Evolutionary conservation across 2,888 invertebrate species (phyloP).

Genomic region (Fabriciana adippe): DNA sequence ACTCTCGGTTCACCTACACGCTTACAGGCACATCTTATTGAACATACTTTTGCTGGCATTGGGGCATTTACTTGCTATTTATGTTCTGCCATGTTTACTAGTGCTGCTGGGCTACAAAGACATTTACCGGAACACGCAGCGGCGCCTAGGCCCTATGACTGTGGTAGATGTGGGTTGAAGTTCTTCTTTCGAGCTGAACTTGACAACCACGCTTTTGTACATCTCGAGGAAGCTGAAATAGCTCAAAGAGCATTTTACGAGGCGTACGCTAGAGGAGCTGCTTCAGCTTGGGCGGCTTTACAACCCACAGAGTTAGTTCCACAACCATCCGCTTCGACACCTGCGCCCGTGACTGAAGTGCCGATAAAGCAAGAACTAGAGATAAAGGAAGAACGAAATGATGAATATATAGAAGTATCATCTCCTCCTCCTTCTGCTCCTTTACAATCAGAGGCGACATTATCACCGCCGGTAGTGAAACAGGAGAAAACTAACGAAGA

Average conservation of each 20-base stretch:
- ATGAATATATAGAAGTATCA: conserved; percentile 77
- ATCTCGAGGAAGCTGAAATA: conserved; percentile 79
- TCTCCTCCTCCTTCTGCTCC: conserved; percentile 67
- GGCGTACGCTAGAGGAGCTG: conserved; percentile 74
- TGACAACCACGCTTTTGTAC: conserved; percentile 90
- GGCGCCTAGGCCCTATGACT: conserved; percentile 92
- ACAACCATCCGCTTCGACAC: conserved; percentile 42
- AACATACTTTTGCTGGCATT: conserved; percentile 95
- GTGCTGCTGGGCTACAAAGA: conserved; percentile 89
- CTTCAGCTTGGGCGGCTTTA: conserved; percentile 71
- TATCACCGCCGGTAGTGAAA: conserved; percentile 60
- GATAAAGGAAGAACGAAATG: conserved; percentile 74
- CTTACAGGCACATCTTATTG: conserved; percentile 88
- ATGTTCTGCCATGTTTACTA: conserved; percentile 93
- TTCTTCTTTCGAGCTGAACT: conserved; percentile 96
- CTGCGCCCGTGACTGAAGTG: conserved; percentile 50
- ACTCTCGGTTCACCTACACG: conserved; percentile 90
- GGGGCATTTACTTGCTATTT: conserved; percentile 93
- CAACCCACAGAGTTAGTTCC: conserved; percentile 59
- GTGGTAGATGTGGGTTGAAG: conserved; percentile 90
- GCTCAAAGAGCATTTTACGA: conserved; percentile 77
- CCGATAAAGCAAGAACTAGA: conserved; percentile 66
- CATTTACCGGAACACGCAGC: conserved; percentile 93
- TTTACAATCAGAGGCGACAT: conserved; percentile 47
- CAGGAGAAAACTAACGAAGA: conserved; percentile 73